These are phyloP conservation scores for Solea solea DNA, from an alignment of 2,113 vertebrate genomes.

Conservation along the genomic window DNA sequence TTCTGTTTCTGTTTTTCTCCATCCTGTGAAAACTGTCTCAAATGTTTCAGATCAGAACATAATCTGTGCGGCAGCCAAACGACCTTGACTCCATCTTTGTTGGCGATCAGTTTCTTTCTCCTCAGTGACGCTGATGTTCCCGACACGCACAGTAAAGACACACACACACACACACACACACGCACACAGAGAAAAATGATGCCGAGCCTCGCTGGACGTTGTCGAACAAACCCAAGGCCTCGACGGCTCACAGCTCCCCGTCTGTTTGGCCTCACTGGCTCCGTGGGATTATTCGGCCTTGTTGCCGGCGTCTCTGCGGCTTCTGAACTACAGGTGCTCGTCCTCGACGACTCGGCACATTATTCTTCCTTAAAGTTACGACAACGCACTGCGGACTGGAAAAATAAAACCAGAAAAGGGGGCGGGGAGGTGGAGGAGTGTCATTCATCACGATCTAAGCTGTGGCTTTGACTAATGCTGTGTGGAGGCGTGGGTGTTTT, in stretches of 20 bases:
- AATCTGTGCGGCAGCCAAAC: too few relatives aligned
- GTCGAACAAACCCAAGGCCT: constrained; percentile 27
- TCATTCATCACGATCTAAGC: constrained; percentile 64
- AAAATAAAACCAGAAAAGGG: constrained; percentile 26
- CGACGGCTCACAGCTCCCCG: constrained; percentile 29
- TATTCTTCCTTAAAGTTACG: constrained; percentile 64
- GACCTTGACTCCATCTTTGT: too few relatives aligned
- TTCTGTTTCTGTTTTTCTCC: too few relatives aligned
- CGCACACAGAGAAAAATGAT: constrained; percentile 20
- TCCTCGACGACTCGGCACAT: constrained; percentile 48
- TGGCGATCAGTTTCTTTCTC: too few relatives aligned
- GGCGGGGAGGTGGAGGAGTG: background rate
- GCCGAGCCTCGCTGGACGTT: constrained; percentile 18
- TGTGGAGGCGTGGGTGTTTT: constrained; percentile 40
- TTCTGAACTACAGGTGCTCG: constrained; percentile 64
- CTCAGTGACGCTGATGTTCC: too few relatives aligned
- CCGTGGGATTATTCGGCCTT: constrained; percentile 45
- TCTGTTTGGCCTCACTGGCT: constrained; percentile 25
- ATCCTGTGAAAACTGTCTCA: too few relatives aligned
- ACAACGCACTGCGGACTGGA: constrained; percentile 31
- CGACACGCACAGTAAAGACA: background rate
- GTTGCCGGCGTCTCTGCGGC: constrained; percentile 13
- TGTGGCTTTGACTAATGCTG: constrained; percentile 44
- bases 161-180: constrained; percentile 12
- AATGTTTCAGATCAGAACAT: too few relatives aligned